These are phyloP conservation scores for Dryas iulia DNA, from an alignment of 1,140 invertebrate species.

Conservation along the genomic window DNA sequence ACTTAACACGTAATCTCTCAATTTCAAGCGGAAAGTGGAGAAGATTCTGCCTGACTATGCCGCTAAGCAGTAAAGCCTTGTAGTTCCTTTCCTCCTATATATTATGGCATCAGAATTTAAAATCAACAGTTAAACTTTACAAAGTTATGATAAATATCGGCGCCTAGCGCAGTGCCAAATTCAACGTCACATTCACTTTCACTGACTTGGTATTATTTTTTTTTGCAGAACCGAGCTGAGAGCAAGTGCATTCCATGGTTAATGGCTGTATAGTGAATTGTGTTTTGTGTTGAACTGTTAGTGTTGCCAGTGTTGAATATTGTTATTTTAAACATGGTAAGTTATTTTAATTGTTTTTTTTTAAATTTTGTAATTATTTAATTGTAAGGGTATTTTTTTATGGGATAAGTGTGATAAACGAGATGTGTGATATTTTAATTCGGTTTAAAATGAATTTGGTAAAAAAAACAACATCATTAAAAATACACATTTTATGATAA, in stretches of 20 bases:
- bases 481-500: too few relatives aligned
- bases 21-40: too few relatives aligned
- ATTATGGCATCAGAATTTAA: too few relatives aligned
- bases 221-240: slow-evolving; percentile 43
- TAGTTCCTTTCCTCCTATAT: too few relatives aligned
- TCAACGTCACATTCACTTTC: slow-evolving; percentile 45
- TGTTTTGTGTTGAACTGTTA: slow-evolving; percentile 18
- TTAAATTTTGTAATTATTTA: too few relatives aligned
- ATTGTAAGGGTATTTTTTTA: background rate
- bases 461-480: too few relatives aligned
- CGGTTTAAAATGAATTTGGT: too few relatives aligned
- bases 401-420: background rate
- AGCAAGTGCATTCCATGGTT: slow-evolving; percentile 40
- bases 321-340: slow-evolving; percentile 10
- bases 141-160: background rate
- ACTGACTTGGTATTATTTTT: slow-evolving; percentile 48
- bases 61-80: too few relatives aligned
- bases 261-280: slow-evolving; percentile 21
- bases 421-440: too few relatives aligned
- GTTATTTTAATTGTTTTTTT: background rate
- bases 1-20: too few relatives aligned
- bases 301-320: slow-evolving; percentile 11
- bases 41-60: too few relatives aligned
- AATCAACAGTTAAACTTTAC: too few relatives aligned
- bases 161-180: slow-evolving; percentile 32